Conservation (phyloP, 2,113 vertebrate genomes). For the Heptranchias perlo region DNA sequence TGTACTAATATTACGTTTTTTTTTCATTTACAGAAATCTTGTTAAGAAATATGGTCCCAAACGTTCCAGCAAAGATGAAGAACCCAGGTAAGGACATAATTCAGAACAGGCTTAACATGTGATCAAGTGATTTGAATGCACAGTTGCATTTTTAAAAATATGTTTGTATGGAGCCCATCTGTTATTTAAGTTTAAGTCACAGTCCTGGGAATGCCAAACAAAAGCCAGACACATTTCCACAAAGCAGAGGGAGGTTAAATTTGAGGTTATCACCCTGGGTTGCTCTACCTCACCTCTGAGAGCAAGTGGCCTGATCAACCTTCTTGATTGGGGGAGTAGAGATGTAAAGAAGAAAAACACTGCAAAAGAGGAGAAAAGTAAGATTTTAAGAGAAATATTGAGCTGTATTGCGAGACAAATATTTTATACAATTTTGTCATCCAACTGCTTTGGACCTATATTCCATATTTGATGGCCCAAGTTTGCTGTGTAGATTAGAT, state of each 20-base stretch:
- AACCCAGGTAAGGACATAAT: slow-evolving; percentile 74
- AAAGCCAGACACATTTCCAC: not conserved
- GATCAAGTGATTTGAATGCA: not conserved
- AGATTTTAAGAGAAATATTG: not conserved
- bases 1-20: slow-evolving; percentile 33
- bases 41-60: slow-evolving; percentile 97
- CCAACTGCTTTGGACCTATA: not conserved
- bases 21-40: slow-evolving; percentile 69
- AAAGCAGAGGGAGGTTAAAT: not conserved
- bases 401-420: not conserved
- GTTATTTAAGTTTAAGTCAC: not conserved
- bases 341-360: not conserved
- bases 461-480: not conserved
- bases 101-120: not conserved
- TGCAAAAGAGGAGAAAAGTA: not conserved
- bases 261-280: not conserved
- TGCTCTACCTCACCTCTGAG: not conserved
- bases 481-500: not conserved
- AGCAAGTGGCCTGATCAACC: not conserved
- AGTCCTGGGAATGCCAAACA: not conserved
- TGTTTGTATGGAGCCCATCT: not conserved
- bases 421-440: not conserved
- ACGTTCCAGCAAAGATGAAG: slow-evolving; percentile 89
- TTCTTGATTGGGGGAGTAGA: not conserved
- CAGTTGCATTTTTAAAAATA: not conserved